Evolutionary conservation across 1,140 invertebrate genomes (phyloP), one percentile per base, ranked within the genome.

Genomic region (Magallana gigas): DNA sequence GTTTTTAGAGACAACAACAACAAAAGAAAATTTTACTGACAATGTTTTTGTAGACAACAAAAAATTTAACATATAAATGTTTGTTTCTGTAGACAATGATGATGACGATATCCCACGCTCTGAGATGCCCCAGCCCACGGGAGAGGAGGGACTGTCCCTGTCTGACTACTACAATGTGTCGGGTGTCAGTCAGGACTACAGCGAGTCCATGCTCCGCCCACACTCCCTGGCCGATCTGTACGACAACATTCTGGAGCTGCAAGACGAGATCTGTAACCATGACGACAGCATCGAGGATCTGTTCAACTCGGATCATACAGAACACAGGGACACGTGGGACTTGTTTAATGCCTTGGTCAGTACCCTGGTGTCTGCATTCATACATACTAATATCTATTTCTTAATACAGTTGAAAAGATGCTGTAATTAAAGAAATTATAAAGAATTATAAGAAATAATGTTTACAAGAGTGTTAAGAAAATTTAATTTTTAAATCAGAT

Each of bases 231-330:
- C 91, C 85, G 93, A 92, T 62, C 86, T 92, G 29, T 92, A 90
- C 90, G 92, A 93, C 88, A 91, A 93, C 71, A 90, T 93, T 8
- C 36, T 89, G 59, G 91, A 93, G 82, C 89, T 93, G 36, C 91
- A 92, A n/a, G 92, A 93, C 18, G 93, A 93, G 76, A 57, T 88
- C 59, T 93, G 80, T 91, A 84, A 91, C 57, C 87, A 85, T 85
- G 92, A 93, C 64, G 91, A 93, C 64, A 88, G 88, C 11, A 71
- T 92, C 57, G 92, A 92, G 60, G 93, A 94, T 82, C 85, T 92
- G n/a, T 91, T 94, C 84, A 90, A 86, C 36, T 89, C 90, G 83
- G 89, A 90, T 57, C 68, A 76, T 36, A 48, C 91, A n/a, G 91
- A 89, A 82, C 57, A 85, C 84, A 29, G 84, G 16, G 90, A 92